A percentile compares a stretch with the other conserved stretches of the same genome.
phyloP scores from a whole-genome alignment of 1,140 invertebrate species.

The Spodoptera litura region DNA sequence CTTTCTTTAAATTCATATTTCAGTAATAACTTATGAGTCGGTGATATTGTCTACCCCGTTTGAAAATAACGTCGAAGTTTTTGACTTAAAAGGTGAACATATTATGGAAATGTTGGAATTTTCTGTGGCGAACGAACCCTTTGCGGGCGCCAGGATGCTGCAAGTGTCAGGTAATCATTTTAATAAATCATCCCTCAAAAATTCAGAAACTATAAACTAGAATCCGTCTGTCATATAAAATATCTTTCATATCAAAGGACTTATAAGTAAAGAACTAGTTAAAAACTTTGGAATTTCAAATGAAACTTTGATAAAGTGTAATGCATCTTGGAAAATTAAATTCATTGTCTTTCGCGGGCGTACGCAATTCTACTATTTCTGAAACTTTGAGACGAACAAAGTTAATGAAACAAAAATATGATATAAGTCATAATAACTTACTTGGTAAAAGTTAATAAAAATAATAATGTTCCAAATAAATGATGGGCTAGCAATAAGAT shows the following conservation, averaged over 20 bases:
- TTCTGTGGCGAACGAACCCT: constrained; percentile 82
- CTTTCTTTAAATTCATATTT: constrained; percentile 41
- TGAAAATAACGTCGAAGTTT: constrained; percentile 89
- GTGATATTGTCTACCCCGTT: constrained; percentile 90
- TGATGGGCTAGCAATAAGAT: too few relatives aligned
- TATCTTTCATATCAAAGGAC: not conserved
- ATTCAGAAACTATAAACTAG: too few relatives aligned
- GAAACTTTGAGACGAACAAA: not conserved
- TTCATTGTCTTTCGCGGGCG: constrained; percentile 17
- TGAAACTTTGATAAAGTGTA: constrained; percentile 8
- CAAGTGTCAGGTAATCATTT: constrained; percentile 85
- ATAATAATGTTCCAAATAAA: too few relatives aligned
- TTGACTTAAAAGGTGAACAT: constrained; percentile 89
- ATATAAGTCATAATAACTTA: not conserved
- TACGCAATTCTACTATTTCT: not conserved
- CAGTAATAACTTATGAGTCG: constrained; percentile 89
- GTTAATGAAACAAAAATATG: not conserved
- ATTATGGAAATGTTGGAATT: constrained; percentile 88
- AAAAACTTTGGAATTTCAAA: constrained; percentile 3
- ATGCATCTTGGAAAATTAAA: constrained; percentile 1
- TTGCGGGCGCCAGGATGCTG: constrained; percentile 86
- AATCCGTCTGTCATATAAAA: not conserved
- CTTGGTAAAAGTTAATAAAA: not conserved
- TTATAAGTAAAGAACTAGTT: not conserved
- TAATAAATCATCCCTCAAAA: not conserved